Percentiles rank a stretch among this genome's conserved stretches.
These are phyloP conservation scores for Illadopsis cleaveri DNA, from an alignment of 2,113 vertebrate genomes.

Conservation along the genomic window DNA sequence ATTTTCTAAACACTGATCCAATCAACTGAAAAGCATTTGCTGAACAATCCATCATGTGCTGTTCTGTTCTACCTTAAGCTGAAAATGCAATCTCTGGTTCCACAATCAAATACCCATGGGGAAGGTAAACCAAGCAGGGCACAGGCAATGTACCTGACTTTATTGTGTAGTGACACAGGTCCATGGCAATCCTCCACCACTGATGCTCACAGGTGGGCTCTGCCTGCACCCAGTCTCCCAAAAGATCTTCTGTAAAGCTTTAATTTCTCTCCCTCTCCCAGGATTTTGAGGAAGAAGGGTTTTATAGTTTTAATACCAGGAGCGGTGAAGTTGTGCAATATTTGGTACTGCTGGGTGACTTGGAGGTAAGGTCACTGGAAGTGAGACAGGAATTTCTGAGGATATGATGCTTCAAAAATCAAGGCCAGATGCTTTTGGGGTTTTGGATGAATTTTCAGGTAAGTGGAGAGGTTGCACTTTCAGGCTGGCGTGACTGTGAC, in stretches of 20 bases:
- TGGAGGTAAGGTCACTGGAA: background rate
- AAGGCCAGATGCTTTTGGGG: background rate
- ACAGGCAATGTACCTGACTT: rapidly evolving
- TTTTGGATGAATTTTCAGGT: background rate
- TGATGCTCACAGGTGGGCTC: background rate
- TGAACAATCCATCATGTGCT: background rate
- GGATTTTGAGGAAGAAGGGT: background rate
- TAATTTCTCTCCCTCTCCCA: background rate
- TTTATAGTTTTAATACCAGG: background rate
- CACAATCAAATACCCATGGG: background rate
- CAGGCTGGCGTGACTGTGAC: background rate
- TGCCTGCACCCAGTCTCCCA: background rate
- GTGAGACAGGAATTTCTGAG: background rate
- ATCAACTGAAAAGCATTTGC: background rate
- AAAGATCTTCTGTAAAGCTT: background rate
- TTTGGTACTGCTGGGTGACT: background rate
- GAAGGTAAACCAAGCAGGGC: background rate
- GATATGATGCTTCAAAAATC: background rate
- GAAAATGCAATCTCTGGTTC: background rate
- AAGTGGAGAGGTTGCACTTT: background rate
- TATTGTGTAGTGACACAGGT: no score
- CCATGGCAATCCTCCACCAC: background rate
- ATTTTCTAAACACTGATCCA: background rate
- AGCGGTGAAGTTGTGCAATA: background rate
- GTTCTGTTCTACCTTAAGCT: background rate